Percentiles rank a stretch among this genome's conserved stretches.
These are phyloP conservation scores for Macrotis lagotis DNA, from an alignment of 2,113 vertebrate genomes.

Conservation along the genomic window DNA sequence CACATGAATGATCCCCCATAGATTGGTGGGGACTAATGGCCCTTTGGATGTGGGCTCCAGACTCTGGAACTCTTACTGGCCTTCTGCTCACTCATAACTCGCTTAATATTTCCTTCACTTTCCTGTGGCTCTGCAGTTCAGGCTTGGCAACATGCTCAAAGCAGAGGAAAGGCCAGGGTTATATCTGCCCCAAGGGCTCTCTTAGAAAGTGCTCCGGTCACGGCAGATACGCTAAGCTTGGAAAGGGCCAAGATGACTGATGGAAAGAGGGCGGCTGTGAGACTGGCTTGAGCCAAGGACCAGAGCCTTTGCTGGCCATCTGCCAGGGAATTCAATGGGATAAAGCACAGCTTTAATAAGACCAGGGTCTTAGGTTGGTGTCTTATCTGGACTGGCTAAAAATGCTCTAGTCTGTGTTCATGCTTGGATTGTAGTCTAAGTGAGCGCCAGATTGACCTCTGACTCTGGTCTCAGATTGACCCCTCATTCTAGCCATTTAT, in stretches of 20 bases:
- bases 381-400: neutral
- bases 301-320: neutral
- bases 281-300: neutral
- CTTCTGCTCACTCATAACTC: neutral
- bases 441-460: neutral
- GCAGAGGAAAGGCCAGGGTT: neutral
- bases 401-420: neutral
- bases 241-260: neutral
- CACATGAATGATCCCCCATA: neutral
- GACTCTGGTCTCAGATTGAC: no score
- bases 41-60: neutral
- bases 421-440: neutral
- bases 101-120: neutral
- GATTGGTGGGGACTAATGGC: neutral
- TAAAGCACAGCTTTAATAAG: neutral
- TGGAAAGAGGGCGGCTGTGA: neutral
- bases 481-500: no score
- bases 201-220: neutral
- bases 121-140: neutral
- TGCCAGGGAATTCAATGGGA: neutral
- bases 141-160: neutral
- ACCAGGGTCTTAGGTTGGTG: neutral
- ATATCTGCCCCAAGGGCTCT: neutral
- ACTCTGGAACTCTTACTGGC: neutral
- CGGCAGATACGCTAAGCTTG: neutral